Percentiles rank a stretch among this genome's conserved stretches.
Evolutionary conservation across 2,797 vertebrate species (phyloP).

Genomic region (Pygocentrus nattereri): DNA sequence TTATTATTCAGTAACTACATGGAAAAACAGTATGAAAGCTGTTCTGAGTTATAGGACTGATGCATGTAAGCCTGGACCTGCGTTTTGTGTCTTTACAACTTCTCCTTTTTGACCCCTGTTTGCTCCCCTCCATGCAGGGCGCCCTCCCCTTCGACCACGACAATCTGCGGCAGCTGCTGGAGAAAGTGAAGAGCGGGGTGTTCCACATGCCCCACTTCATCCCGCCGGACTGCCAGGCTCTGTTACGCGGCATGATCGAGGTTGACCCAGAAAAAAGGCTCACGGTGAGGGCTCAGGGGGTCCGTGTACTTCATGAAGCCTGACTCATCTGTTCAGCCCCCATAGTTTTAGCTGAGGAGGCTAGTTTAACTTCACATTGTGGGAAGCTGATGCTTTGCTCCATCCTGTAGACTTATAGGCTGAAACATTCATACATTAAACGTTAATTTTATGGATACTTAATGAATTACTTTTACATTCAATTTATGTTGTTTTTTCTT

Average conservation of each 20-base stretch:
- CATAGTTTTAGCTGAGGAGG: not conserved
- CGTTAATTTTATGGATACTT: too few species aligned
- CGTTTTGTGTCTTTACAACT: not conserved
- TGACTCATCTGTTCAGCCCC: not conserved
- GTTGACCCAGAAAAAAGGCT: conserved; percentile 92
- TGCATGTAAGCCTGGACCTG: not conserved
- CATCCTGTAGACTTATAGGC: not conserved
- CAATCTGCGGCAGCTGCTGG: conserved; percentile 92
- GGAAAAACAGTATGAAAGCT: not conserved
- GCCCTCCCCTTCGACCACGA: conserved; percentile 93
- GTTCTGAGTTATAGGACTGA: not conserved
- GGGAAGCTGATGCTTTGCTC: not conserved
- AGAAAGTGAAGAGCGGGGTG: conserved; percentile 93
- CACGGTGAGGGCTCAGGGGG: conserved; percentile 75
- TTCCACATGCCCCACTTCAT: conserved; percentile 97
- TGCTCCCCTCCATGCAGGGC: conserved; percentile 73
- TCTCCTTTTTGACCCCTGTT: not conserved
- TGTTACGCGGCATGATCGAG: conserved; percentile 92
- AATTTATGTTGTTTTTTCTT: too few species aligned
- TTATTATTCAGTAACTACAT: not conserved
- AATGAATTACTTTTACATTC: too few species aligned
- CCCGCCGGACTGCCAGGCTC: conserved; percentile 89
- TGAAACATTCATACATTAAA: too few species aligned
- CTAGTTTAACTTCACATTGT: not conserved
- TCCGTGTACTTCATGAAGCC: not conserved